These are phyloP conservation scores for Phataginus tricuspis DNA, from an alignment of 2,797 vertebrate species.

Conservation along the genomic window DNA sequence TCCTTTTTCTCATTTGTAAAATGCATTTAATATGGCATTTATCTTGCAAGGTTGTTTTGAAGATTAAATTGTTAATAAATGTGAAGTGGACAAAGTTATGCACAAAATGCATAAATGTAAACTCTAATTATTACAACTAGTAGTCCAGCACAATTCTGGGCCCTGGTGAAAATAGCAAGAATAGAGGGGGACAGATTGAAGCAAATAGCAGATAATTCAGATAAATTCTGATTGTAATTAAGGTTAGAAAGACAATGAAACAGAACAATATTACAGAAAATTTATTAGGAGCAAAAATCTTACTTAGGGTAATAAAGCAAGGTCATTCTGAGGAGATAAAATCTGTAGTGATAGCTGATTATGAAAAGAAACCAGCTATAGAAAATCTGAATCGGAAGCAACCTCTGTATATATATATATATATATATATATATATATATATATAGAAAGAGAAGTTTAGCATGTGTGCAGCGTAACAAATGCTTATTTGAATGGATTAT, in stretches of 20 bases:
- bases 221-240: neutral
- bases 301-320: neutral
- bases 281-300: neutral
- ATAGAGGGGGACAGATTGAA: neutral
- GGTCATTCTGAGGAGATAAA: neutral
- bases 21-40: neutral
- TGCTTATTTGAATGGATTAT: conserved; percentile 39
- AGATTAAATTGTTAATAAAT: neutral
- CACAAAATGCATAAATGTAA: neutral
- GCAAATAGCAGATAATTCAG: neutral
- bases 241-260: neutral
- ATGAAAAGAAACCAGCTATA: neutral
- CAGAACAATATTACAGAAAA: neutral
- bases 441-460: neutral
- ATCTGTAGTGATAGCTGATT: neutral
- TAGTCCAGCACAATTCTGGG: neutral
- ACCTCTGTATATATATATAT: too few relatives aligned
- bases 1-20: neutral
- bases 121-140: neutral
- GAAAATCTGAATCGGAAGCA: conserved; percentile 40
- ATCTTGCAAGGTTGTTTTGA: neutral
- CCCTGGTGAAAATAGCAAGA: neutral
- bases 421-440: too few relatives aligned
- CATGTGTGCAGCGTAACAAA: neutral
- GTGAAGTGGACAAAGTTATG: neutral